phyloP scores from a whole-genome alignment of 92 coral and sea anemone species.

The Diadumene lineata region DNA sequence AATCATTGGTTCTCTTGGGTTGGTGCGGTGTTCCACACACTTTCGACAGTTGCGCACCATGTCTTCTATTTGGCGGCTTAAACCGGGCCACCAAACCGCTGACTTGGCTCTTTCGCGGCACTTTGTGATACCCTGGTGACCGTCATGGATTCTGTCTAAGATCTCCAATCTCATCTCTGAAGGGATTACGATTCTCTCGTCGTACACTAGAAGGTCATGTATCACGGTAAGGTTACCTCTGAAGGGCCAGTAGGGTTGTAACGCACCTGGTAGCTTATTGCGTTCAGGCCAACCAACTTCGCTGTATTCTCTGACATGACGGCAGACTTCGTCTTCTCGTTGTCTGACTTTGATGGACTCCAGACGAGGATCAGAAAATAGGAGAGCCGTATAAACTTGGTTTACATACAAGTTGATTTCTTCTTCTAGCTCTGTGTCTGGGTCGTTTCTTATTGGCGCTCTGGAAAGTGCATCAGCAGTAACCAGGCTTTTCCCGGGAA shows the following conservation, averaged over 20 bases:
- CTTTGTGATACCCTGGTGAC: slow-evolving; percentile 77
- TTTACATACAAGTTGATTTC: slow-evolving; percentile 60
- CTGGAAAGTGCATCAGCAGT: slow-evolving; percentile 50
- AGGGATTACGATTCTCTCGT: slow-evolving; percentile 51
- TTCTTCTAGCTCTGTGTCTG: slow-evolving; percentile 42
- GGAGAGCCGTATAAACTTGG: slow-evolving; percentile 38
- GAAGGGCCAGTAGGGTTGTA: slow-evolving; percentile 47
- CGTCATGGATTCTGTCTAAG: slow-evolving; percentile 65
- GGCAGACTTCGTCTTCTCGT: slow-evolving; percentile 55
- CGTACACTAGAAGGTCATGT: slow-evolving; percentile 55
- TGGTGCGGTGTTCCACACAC: slow-evolving; percentile 41
- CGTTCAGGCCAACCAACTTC: slow-evolving; percentile 63
- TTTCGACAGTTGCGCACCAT: slow-evolving; percentile 33
- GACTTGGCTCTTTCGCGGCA: slow-evolving; percentile 63
- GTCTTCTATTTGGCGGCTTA: slow-evolving; percentile 46
- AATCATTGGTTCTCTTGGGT: slow-evolving; percentile 50
- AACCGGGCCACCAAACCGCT: slow-evolving; percentile 84
- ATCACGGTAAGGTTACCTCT: slow-evolving; percentile 41
- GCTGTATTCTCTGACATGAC: slow-evolving; percentile 33
- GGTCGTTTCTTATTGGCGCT: slow-evolving; percentile 37
- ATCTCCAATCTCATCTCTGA: slow-evolving; percentile 57
- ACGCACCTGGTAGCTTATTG: slow-evolving; percentile 36
- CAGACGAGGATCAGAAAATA: slow-evolving; percentile 51
- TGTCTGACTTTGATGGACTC: slow-evolving; percentile 53
- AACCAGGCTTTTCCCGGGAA: slow-evolving; percentile 53